Base-by-base conservation (phyloP, 1,140 invertebrate species). In the Reticulitermes speratus region DNA sequence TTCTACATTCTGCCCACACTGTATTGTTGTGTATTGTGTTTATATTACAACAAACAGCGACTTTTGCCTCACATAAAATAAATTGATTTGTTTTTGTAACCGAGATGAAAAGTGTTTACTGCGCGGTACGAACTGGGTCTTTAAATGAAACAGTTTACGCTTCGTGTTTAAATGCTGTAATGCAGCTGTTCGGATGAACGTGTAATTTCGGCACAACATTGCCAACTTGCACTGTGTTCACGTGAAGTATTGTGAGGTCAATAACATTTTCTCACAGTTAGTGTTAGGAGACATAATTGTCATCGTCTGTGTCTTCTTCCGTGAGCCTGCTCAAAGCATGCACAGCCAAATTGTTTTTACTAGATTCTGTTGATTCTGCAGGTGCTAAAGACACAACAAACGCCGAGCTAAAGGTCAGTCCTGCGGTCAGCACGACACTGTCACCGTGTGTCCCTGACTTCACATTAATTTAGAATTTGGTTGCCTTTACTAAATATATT, bases 281-380 rank as follows among this genome's bases (percentile, higher is more conserved):
- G n/a, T 75, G 65, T 75, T 30, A 19, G 59, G 19, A 65, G 59
- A 65, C 30, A 14, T 25, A 75, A 75, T 75, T 75, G 65, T 30
- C 65, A 75, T 75, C 65, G 65, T 75, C 65, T 25, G 65, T 75
- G 65, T 75, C n/a, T 30, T 75, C 25, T 75, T 75, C n/a, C 65
- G 25, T 30, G n/a, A 75, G 2, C n/a, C 65, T 75, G 65, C n/a
- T 75, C 8, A 65, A 75, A 75, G n/a, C 52, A 55, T 75, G 65
- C n/a, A 30, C 65, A 75, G n/a, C 65, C 65, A 30, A 3, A 25
- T 75, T 75, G n/a, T 75, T 75, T 30, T 75, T 75, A 30, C 7
- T 75, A 75, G 8, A 19, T 48, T n/a, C n/a, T 75, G 65, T 75
- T 75, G 65, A 75, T 75, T 75, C 65, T 75, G n/a, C 65, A 75